A percentile compares a stretch with the other conserved stretches of the same genome.
Evolutionary conservation across 2,888 invertebrate genomes (phyloP).

Genomic region (Drosophila atripex): DNA sequence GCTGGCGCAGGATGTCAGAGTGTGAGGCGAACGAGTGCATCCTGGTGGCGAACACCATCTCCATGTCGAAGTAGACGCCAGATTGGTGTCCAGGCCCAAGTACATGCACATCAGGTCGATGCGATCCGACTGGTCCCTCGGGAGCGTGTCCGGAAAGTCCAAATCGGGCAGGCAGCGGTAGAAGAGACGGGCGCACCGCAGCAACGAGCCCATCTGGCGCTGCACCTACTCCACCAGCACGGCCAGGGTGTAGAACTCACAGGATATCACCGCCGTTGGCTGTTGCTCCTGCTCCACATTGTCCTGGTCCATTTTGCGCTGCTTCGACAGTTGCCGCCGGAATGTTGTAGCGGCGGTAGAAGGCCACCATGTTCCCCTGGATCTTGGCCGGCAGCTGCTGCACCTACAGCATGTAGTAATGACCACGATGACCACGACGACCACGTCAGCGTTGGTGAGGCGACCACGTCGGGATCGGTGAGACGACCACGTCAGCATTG

Average conservation of each 20-base stretch:
- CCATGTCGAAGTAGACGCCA: conserved; percentile 83
- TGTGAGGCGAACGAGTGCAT: conserved; percentile 85
- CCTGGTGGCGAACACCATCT: conserved; percentile 86
- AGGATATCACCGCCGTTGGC: conserved; percentile 34
- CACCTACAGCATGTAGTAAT: conserved; percentile 82
- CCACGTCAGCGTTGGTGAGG: too few species aligned
- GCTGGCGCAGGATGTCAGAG: conserved; percentile 83
- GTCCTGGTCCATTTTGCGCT: conserved; percentile 22
- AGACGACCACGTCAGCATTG: too few species aligned
- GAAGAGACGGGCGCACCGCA: conserved; percentile 95
- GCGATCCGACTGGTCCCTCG: conserved; percentile 89
- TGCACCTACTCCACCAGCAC: conserved; percentile 85
- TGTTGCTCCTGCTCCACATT: conserved; percentile 8
- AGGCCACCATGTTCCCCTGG: conserved; percentile 68
- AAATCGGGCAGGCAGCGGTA: conserved; percentile 96
- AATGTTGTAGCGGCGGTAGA: conserved; percentile 83
- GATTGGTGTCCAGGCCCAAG: conserved; percentile 89
- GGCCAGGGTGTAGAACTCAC: conserved; percentile 51
- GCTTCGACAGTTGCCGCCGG: conserved; percentile 37
- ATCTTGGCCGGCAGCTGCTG: conserved; percentile 58
- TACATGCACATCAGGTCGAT: conserved; percentile 95
- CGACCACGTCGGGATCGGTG: too few species aligned
- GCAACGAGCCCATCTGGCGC: conserved; percentile 89
- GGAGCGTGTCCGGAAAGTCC: conserved; percentile 90
- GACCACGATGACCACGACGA: too few species aligned